phyloP scores from a whole-genome alignment of 2,888 invertebrate genomes.

The Agrotis segetum region DNA sequence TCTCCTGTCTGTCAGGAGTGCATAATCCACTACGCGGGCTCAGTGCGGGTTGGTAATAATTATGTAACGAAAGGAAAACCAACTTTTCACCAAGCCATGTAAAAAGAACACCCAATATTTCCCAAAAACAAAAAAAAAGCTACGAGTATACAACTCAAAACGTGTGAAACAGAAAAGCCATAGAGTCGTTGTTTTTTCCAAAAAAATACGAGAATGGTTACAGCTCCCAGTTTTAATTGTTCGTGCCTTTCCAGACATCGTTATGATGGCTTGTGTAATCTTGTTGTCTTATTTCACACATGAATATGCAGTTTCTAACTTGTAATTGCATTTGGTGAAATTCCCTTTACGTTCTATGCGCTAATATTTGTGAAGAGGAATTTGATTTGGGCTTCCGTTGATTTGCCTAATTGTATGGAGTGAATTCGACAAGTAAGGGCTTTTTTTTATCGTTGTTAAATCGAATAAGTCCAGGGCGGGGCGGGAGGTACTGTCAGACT shows the following conservation, averaged over 20 bases:
- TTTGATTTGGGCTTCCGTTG: constrained; percentile 51
- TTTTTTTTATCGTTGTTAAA: no score
- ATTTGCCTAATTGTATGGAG: constrained; percentile 12
- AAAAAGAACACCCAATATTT: neutral
- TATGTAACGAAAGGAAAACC: no score
- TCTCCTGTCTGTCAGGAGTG: no score
- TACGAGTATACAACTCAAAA: neutral
- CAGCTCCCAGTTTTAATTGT: constrained; percentile 43
- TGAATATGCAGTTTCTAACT: constrained; percentile 62
- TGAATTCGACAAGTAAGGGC: neutral
- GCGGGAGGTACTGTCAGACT: no score
- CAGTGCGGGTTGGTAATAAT: no score
- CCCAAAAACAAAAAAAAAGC: neutral
- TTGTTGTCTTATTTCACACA: constrained; percentile 41
- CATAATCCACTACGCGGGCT: no score
- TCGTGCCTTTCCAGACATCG: constrained; percentile 31
- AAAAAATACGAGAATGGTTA: neutral
- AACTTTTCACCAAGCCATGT: no score
- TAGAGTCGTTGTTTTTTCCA: neutral
- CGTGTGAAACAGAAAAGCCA: constrained; percentile 17
- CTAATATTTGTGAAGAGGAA: constrained; percentile 54
- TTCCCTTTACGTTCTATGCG: constrained; percentile 42
- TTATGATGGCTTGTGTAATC: constrained; percentile 40
- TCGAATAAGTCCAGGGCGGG: no score
- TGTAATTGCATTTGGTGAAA: constrained; percentile 60